Percentiles rank a stretch among this genome's conserved stretches.
Evolutionary conservation across 2,888 invertebrate species (phyloP).

Genomic region (Acanthosepion lycidas): DNA sequence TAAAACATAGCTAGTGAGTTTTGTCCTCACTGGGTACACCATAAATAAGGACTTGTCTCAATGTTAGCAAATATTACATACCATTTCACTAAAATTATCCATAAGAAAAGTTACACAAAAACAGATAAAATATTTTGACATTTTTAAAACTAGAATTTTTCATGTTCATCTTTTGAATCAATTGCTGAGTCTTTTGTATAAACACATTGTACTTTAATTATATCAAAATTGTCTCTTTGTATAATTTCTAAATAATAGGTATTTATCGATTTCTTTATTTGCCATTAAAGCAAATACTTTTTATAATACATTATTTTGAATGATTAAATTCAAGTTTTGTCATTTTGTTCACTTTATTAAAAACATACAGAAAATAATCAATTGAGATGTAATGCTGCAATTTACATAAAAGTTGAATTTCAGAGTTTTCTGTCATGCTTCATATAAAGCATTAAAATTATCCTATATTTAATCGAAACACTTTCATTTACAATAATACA

Average conservation of each 20-base stretch:
- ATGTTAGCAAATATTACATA: neutral
- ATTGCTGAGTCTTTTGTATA: too few relatives aligned
- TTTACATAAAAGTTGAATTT: neutral
- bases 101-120: neutral
- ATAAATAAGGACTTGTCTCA: too few relatives aligned
- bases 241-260: too few relatives aligned
- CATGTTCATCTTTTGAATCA: too few relatives aligned
- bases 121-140: neutral
- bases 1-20: too few relatives aligned
- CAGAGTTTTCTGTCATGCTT: neutral
- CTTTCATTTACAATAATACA: too few relatives aligned
- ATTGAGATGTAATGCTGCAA: neutral
- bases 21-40: too few relatives aligned
- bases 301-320: neutral
- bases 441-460: neutral
- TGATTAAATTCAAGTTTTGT: neutral
- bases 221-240: too few relatives aligned
- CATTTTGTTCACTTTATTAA: neutral
- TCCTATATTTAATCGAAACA: too few relatives aligned
- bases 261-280: too few relatives aligned
- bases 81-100: neutral
- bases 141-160: neutral
- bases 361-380: neutral
- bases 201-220: too few relatives aligned
- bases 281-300: too few relatives aligned